phyloP scores from a whole-genome alignment of 2,888 invertebrate genomes.

The Rhogogaster chlorosoma region DNA sequence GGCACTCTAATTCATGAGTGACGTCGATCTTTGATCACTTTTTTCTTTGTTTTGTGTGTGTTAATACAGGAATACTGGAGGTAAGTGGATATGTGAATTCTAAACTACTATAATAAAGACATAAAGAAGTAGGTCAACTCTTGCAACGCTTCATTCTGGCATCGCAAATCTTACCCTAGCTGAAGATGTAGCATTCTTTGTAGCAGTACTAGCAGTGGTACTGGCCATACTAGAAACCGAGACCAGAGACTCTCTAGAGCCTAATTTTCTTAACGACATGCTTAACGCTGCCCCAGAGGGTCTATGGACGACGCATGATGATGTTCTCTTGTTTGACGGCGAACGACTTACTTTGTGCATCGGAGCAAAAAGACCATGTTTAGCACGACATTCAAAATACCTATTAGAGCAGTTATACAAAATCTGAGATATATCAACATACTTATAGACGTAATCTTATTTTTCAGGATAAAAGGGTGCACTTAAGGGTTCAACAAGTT shows the following conservation, averaged over 20 bases:
- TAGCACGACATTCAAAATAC: constrained; percentile 95
- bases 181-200: constrained; percentile 82
- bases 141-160: constrained; percentile 65
- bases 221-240: constrained; percentile 77
- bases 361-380: constrained; percentile 96
- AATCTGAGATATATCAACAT: constrained; percentile 14
- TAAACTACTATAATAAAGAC: constrained; percentile 14
- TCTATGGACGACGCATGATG: constrained; percentile 83
- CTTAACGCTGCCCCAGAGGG: constrained; percentile 82
- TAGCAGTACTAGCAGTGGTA: constrained; percentile 69
- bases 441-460: background rate
- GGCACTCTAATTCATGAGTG: background rate
- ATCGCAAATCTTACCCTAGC: constrained; percentile 86
- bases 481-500: background rate
- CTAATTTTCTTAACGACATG: constrained; percentile 82
- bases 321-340: constrained; percentile 86
- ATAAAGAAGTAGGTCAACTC: background rate
- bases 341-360: constrained; percentile 93
- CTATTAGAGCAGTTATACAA: constrained; percentile 79
- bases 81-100: constrained; percentile 32
- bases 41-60: background rate
- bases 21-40: constrained; percentile 8
- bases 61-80: constrained; percentile 7
- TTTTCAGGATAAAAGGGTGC: background rate
- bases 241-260: constrained; percentile 92